These are phyloP conservation scores for Carapus acus DNA, from an alignment of 2,797 vertebrate species.

Conservation along the genomic window DNA sequence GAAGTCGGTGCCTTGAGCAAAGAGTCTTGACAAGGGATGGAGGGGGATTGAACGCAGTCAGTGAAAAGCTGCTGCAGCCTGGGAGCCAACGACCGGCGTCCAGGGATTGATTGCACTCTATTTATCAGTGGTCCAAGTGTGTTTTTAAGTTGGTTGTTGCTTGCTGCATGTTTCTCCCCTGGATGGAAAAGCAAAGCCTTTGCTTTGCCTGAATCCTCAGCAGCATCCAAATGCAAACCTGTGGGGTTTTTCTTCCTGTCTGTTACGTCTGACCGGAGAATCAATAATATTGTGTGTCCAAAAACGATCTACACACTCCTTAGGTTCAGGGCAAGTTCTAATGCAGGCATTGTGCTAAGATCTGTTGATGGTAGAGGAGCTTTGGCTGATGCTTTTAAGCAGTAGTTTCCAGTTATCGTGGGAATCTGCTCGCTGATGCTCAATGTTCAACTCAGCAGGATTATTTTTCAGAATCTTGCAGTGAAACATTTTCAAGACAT, in stretches of 20 bases:
- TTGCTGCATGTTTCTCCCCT: conserved; percentile 40
- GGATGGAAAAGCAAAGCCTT: conserved; percentile 64
- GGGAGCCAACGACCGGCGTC: too few relatives aligned
- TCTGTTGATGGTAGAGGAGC: conserved; percentile 10
- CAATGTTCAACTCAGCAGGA: too few relatives aligned
- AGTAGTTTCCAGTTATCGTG: conserved; percentile 42
- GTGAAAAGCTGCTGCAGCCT: not conserved
- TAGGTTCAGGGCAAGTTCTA: conserved; percentile 6
- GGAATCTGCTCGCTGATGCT: too few relatives aligned
- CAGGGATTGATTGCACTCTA: conserved; percentile 11
- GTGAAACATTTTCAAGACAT: too few relatives aligned
- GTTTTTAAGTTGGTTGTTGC: conserved; percentile 24
- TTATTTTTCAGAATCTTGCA: too few relatives aligned
- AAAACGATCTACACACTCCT: not conserved
- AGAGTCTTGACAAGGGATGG: conserved; percentile 12
- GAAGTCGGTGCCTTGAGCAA: conserved; percentile 20
- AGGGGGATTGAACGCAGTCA: not conserved
- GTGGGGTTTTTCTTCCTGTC: conserved; percentile 10
- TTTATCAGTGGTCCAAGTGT: conserved; percentile 43
- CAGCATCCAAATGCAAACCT: conserved; percentile 54
- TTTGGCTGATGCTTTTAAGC: conserved; percentile 57
- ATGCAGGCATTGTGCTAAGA: conserved; percentile 18
- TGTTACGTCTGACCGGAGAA: not conserved
- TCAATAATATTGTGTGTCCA: not conserved
- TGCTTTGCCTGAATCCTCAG: conserved; percentile 27